These are phyloP conservation scores for Burhinus oedicnemus DNA, from an alignment of 2,113 vertebrate species.

Conservation along the genomic window DNA sequence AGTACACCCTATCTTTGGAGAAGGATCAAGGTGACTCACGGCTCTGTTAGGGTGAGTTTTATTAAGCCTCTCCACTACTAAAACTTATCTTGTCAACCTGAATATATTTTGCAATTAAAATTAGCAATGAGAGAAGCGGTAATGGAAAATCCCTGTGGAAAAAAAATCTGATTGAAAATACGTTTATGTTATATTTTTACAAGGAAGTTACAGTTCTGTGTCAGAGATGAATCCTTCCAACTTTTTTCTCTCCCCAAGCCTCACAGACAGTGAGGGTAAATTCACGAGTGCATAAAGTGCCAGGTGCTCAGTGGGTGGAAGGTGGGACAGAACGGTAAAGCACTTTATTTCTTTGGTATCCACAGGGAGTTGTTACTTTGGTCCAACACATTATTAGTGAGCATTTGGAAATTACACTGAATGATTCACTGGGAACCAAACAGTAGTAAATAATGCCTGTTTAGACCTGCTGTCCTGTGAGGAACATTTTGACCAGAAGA, in stretches of 20 bases:
- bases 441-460: not conserved
- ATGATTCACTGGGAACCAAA: not conserved
- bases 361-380: not conserved
- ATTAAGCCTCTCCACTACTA: not conserved
- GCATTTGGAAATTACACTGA: not conserved
- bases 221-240: not conserved
- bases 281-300: not conserved
- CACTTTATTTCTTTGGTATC: not conserved
- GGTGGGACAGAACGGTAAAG: not conserved
- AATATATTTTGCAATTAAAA: not conserved
- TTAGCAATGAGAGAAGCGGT: not conserved
- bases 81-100: not conserved
- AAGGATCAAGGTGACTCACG: not conserved
- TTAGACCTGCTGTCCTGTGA: not conserved
- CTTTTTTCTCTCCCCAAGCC: not conserved
- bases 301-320: not conserved
- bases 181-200: not conserved
- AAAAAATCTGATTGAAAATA: not conserved
- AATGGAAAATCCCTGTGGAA: not conserved
- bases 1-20: not conserved
- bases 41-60: not conserved
- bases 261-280: not conserved
- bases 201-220: not conserved
- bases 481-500: not conserved
- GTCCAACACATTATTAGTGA: not conserved